These are phyloP conservation scores for Engraulis encrasicolus DNA, from an alignment of 2,113 vertebrate species.

Conservation along the genomic window DNA sequence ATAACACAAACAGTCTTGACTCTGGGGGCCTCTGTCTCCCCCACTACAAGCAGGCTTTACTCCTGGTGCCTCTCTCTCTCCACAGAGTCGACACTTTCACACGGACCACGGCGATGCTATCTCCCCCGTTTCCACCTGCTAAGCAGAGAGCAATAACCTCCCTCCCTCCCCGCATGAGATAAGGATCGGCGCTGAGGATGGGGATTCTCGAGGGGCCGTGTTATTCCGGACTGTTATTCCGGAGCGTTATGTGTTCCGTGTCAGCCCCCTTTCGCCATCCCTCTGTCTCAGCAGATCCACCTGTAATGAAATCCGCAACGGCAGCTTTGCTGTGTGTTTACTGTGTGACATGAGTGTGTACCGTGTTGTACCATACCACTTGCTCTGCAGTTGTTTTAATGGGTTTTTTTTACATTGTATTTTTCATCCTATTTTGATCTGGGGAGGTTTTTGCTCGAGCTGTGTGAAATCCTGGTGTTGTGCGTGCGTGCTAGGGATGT, in stretches of 20 bases:
- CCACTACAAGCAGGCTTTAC: no score
- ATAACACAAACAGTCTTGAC: slow-evolving; percentile 22
- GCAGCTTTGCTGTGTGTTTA: slow-evolving; percentile 66
- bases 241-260: no score
- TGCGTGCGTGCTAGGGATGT: no score
- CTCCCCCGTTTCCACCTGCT: slow-evolving; percentile 53
- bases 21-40: no score
- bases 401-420: slow-evolving; percentile 45
- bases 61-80: no score
- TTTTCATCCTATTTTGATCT: slow-evolving; percentile 58
- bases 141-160: slow-evolving; percentile 56
- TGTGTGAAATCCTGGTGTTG: slow-evolving; percentile 62
- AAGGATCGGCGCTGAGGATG: slow-evolving; percentile 44
- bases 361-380: slow-evolving; percentile 29
- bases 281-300: slow-evolving; percentile 65
- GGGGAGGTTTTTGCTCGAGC: slow-evolving; percentile 54
- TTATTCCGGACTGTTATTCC: slow-evolving; percentile 31
- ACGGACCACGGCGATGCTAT: slow-evolving; percentile 53
- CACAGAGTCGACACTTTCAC: slow-evolving; percentile 10
- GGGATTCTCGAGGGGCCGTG: slow-evolving; percentile 43
- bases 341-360: slow-evolving; percentile 45
- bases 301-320: slow-evolving; percentile 70
- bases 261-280: slow-evolving; percentile 56
- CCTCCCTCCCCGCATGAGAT: no score
- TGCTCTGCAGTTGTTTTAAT: no score